Base-by-base conservation (phyloP, 2,888 invertebrate genomes). In the Ectemnius lituratus region DNA sequence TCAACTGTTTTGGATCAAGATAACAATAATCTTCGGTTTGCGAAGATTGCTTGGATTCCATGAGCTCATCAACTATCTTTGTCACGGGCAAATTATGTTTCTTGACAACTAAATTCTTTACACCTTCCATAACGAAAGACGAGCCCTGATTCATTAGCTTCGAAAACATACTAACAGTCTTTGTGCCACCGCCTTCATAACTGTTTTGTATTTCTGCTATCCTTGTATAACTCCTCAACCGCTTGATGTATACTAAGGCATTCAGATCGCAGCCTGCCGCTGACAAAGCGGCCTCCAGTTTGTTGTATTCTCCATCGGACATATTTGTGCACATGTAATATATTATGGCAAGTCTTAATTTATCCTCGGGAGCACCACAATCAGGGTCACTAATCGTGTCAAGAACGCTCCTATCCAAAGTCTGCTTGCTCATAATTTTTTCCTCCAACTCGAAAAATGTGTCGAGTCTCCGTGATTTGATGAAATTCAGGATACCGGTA, bases 41-140 rank as follows among this genome's bases (percentile, higher is more conserved):
- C 65, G 94, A 93, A 74, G 94, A 93, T 72, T 94, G 94, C 92
- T 93, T 95, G 85, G 95, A 94, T 85, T 97, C 97, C 94, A 97
- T 96, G 62, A 97, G 91, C 84, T 96, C 94, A 88, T 99, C 99
- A 11, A 98, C 98, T 75, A 97, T 95, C 89, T 97, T 95, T 8
- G 98, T 98, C 0, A 98, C 96, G 0, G 99, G 99, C 78, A 99
- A 93, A 92, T 98, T 98, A 92, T 99, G 99, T 92, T 97, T 95
- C 91, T 99, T 99, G 8, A 99, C 97, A 18, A 99, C 99, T 86
- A 99, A 94, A 93, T 99, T 99, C 91, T 99, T 98, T 0, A 99
- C 99, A 49, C 99, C 99, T 91, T 99, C 99, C 99, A 99, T 99
- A 0, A 99, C 98, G 91, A 99, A 99, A 47, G 97, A 97, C 0